Base-by-base conservation (phyloP, 2,113 vertebrate genomes). In the Campylorhamphus procurvoides region DNA sequence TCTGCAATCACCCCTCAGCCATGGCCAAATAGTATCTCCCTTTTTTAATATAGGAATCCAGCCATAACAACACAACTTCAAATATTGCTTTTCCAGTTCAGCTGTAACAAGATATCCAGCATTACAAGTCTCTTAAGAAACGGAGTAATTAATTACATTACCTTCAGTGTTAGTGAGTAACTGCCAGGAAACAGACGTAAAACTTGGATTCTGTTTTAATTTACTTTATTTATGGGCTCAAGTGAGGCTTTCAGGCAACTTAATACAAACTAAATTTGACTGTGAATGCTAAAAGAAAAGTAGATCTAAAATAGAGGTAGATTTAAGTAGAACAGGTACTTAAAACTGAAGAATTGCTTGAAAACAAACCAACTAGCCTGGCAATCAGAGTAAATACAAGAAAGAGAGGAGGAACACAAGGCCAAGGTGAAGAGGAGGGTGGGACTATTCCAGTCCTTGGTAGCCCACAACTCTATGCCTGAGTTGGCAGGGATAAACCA, bases 1-100 rank as follows among this genome's bases (percentile, higher is more conserved):
- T 91, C 77, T 92, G 42, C 60, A 94, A 76, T 95, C 86, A 92
- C 72, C 84, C 85, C 68, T 90, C 47, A 89, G 80, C 83, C 53
- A 29, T 25, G 73, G 47, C 79, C 58, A 93, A 96, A 77, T 53
- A 88, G 40, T n/a, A 40, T 66, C 29, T 93, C 39, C 83, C 83
- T 53, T 71, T 85, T 73, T 84, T 40, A 18, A 60, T 18, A 52
- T 7, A 83, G 10, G 74, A 83, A 52, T 19, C 16, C 59, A 76
- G 84, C 37, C 89, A 33, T 7, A 82, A 59, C 1, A 10, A 55
- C 52, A 56, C 23, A 68, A 94, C 91, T 84, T 75, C 75, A 82
- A 89, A 81, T 69, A 89, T 8, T 74, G 40, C 52, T 80, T 66
- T 91, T 47, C 49, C 56, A 71, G 49, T n/a, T 29, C 46, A 79